Evolutionary conservation across 2,113 vertebrate species (phyloP).

Genomic region (Etia nguti): DNA sequence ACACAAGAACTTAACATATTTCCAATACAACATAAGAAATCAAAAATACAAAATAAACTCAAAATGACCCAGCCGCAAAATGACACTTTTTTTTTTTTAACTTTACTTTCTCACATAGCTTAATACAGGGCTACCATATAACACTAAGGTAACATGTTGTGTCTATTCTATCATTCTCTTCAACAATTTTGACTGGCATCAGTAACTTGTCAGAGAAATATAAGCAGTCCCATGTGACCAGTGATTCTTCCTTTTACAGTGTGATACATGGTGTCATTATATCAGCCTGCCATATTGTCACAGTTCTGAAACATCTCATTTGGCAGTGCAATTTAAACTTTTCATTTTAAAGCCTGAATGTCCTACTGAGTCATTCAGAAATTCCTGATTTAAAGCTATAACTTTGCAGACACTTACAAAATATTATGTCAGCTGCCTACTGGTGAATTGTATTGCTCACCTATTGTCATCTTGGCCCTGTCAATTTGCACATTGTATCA

Average conservation of each 20-base stretch:
- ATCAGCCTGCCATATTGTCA: neutral
- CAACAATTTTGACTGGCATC: neutral
- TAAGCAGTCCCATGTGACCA: neutral
- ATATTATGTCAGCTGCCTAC: constrained; percentile 3
- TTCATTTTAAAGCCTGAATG: neutral
- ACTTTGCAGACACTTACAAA: neutral
- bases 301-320: neutral
- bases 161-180: neutral
- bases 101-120: neutral
- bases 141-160: neutral
- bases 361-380: neutral
- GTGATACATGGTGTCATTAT: neutral
- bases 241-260: neutral
- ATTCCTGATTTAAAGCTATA: neutral
- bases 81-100: neutral
- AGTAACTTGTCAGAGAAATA: neutral
- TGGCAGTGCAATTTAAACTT: neutral
- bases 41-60: neutral
- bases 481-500: neutral
- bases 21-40: neutral
- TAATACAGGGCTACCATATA: neutral
- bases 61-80: neutral
- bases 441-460: neutral
- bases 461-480: neutral
- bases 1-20: neutral